Conservation (phyloP, 2,888 invertebrate species). For the Cyclophora punctaria region DNA sequence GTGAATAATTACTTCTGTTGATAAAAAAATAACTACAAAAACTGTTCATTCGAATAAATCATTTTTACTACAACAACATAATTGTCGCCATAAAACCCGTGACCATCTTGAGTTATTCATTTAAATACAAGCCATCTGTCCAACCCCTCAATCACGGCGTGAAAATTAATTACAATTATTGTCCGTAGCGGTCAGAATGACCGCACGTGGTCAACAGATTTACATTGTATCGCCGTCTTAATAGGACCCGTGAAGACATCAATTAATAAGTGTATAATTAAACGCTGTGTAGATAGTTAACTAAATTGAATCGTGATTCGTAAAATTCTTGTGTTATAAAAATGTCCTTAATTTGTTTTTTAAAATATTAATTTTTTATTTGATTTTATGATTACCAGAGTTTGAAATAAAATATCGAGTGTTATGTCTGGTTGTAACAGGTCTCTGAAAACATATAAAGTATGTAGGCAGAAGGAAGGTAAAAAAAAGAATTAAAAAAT, state of each 20-base stretch:
- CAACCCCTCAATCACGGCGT: constrained; percentile 30
- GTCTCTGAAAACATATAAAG: too few species aligned
- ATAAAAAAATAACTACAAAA: too few species aligned
- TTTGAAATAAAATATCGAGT: too few species aligned
- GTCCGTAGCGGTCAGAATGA: constrained; percentile 38
- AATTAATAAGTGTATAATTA: constrained; percentile 13
- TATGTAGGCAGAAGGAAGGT: too few species aligned
- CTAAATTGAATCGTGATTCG: background rate
- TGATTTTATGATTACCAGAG: too few species aligned
- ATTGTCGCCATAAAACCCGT: background rate
- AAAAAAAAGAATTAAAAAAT: too few species aligned
- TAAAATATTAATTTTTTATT: too few species aligned
- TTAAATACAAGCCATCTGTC: constrained; percentile 6
- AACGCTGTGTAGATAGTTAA: constrained; percentile 1
- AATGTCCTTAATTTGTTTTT: too few species aligned
- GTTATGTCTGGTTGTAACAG: too few species aligned
- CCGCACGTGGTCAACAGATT: constrained; percentile 49
- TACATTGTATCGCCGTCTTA: constrained; percentile 24
- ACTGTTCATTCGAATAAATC: too few species aligned
- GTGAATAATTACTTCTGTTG: too few species aligned
- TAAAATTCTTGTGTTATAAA: background rate
- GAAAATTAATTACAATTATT: constrained; percentile 32
- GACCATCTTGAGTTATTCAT: background rate
- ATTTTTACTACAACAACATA: too few species aligned
- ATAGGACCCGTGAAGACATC: constrained; percentile 15